These are phyloP conservation scores for Cettia cetti DNA, from an alignment of 2,113 vertebrate species.

Conservation along the genomic window DNA sequence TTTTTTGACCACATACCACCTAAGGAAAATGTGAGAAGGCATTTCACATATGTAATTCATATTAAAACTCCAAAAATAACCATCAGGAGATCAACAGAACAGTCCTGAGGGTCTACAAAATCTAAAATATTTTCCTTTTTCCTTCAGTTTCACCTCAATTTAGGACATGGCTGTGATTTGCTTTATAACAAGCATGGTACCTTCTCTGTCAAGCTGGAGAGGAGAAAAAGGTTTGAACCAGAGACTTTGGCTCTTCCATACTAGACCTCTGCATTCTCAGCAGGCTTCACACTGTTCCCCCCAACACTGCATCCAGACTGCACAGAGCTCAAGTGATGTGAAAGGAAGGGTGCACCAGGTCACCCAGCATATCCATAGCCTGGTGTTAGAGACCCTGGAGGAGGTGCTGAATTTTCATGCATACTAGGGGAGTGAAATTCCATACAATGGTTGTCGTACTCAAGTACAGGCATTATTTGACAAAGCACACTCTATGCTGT, in stretches of 20 bases:
- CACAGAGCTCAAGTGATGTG: neutral
- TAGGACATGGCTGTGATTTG: neutral
- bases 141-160: neutral
- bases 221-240: neutral
- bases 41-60: neutral
- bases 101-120: neutral
- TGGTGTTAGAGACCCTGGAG: neutral
- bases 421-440: neutral
- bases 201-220: neutral
- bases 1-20: neutral
- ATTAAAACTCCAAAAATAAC: neutral
- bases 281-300: neutral
- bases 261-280: neutral
- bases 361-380: rapidly evolving
- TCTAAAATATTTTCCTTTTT: neutral
- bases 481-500: neutral
- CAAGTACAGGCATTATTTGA: neutral
- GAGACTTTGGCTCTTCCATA: neutral
- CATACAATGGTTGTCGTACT: neutral
- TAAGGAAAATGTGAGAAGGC: neutral
- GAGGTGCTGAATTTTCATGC: neutral
- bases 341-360: neutral
- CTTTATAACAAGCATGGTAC: neutral
- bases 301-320: rapidly evolving
- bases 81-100: neutral